phyloP scores from a whole-genome alignment of 2,888 invertebrate species.

The Platycheirus albimanus region DNA sequence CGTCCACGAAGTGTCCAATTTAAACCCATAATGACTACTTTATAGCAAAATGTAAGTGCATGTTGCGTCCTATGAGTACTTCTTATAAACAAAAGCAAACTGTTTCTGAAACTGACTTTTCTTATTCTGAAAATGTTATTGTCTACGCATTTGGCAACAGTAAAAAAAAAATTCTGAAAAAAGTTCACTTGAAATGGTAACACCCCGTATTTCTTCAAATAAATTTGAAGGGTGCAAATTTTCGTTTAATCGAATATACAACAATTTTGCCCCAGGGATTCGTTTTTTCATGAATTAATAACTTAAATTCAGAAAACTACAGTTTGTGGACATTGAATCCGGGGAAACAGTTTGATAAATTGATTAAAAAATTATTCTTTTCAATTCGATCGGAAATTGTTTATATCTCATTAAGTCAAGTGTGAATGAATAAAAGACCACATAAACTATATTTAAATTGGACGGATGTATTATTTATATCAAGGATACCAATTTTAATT shows the following conservation, averaged over 20 bases:
- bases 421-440: neutral
- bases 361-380: neutral
- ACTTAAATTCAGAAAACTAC: neutral
- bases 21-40: too few species aligned
- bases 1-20: too few species aligned
- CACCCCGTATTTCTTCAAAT: too few species aligned
- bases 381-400: neutral
- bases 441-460: neutral
- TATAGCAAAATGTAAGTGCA: too few species aligned
- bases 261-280: neutral
- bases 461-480: neutral
- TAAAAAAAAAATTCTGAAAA: too few species aligned
- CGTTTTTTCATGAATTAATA: conserved; percentile 11
- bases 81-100: too few species aligned
- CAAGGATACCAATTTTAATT: neutral
- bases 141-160: too few species aligned
- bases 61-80: too few species aligned
- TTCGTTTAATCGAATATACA: neutral
- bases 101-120: too few species aligned
- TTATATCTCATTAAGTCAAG: conserved; percentile 7
- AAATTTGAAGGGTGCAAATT: neutral
- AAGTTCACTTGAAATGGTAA: too few species aligned
- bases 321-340: neutral
- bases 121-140: too few species aligned
- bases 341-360: neutral